Percentiles rank a stretch among this genome's conserved stretches.
These are phyloP conservation scores for Martes flavigula DNA, from an alignment of 2,797 vertebrate genomes.

Conservation along the genomic window DNA sequence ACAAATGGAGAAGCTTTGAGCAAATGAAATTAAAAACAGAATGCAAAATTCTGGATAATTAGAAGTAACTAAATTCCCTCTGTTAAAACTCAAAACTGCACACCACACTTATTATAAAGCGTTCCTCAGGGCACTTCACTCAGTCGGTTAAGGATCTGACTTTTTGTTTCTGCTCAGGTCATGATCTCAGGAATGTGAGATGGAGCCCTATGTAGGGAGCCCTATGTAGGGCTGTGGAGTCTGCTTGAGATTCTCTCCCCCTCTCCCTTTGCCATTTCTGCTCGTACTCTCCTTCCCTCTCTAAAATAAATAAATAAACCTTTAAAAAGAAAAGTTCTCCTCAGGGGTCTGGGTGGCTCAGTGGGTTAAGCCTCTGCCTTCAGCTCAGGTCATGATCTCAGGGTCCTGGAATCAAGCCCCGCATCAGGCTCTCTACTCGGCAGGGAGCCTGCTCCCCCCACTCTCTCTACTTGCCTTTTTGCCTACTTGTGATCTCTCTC, in stretches of 20 bases:
- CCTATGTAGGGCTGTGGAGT: background rate
- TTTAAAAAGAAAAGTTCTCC: background rate
- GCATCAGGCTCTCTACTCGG: too few species aligned
- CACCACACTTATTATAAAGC: background rate
- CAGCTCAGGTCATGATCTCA: too few species aligned
- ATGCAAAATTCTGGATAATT: background rate
- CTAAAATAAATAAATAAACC: background rate
- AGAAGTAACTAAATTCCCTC: background rate
- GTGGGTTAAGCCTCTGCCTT: too few species aligned
- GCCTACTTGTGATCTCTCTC: too few species aligned
- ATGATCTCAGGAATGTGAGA: background rate
- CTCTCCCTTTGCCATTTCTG: background rate
- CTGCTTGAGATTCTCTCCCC: background rate
- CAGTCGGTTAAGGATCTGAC: background rate
- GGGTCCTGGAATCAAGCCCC: too few species aligned
- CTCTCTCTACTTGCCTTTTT: too few species aligned
- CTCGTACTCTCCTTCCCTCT: background rate
- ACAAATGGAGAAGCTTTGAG: background rate
- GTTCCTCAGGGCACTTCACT: background rate
- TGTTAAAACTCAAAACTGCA: conserved; percentile 7
- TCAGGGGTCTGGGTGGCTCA: too few species aligned
- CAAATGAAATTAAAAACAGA: conserved; percentile 5
- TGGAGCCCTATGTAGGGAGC: background rate
- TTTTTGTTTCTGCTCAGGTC: background rate
- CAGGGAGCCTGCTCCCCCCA: too few species aligned